These are phyloP conservation scores for Epicauta chinensis DNA, from an alignment of 1,140 invertebrate genomes.

Conservation along the genomic window DNA sequence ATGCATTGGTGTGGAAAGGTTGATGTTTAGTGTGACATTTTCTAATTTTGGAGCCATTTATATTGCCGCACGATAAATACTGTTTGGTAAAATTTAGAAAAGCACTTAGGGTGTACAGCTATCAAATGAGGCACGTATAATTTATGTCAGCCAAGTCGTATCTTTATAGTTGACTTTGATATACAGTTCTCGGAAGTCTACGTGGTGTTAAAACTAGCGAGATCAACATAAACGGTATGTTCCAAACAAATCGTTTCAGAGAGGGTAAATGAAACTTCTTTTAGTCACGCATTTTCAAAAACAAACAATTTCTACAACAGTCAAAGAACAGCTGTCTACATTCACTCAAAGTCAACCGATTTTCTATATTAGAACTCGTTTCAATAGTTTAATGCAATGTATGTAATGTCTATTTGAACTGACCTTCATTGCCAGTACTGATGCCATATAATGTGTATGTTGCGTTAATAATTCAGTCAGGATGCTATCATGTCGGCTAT, in stretches of 20 bases:
- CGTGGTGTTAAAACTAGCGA: constrained; percentile 27
- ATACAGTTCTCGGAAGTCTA: constrained; percentile 29
- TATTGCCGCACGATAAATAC: constrained; percentile 11
- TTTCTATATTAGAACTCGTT: not conserved
- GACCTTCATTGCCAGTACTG: constrained; percentile 16
- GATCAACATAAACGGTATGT: constrained; percentile 25
- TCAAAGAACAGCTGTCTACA: constrained; percentile 26
- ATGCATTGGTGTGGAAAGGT: too few relatives aligned
- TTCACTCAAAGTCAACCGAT: constrained; percentile 15
- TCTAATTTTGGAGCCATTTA: too few relatives aligned
- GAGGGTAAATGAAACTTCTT: constrained; percentile 22
- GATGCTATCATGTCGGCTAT: constrained; percentile 26
- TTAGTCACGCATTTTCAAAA: constrained; percentile 26
- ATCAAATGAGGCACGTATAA: constrained; percentile 28
- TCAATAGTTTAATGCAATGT: too few relatives aligned
- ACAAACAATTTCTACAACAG: constrained; percentile 17
- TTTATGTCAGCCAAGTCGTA: constrained; percentile 29
- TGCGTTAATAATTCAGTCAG: constrained; percentile 33
- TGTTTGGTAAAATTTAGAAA: constrained; percentile 27
- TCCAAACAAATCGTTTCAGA: constrained; percentile 14
- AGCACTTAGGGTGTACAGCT: constrained; percentile 23
- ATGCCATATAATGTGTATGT: constrained; percentile 22
- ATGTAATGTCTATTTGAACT: not conserved
- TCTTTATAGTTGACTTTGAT: constrained; percentile 26
- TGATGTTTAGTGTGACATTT: too few relatives aligned